Evolutionary conservation across 2,797 vertebrate genomes (phyloP), one percentile per base, ranked within the genome.

Genomic region (Peromyscus attwateri): DNA sequence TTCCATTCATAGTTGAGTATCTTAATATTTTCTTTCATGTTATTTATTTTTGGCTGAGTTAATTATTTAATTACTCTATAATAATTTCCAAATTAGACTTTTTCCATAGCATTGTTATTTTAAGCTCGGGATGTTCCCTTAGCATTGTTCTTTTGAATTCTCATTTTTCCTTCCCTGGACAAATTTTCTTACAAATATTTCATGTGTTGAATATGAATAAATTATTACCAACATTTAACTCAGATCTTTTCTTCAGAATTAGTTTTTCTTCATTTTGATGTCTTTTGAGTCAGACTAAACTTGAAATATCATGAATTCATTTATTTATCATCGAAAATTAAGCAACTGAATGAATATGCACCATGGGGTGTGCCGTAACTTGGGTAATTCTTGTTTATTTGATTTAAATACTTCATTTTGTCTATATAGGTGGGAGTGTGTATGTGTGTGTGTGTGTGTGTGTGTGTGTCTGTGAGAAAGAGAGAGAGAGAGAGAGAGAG

Each of bases 151-250:
- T 52, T 75, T 17, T 5, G 23, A 81, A 17, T 85, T 60, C 3
- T 89, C 37, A 37, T 7, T 71, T 31, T 25, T 0, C 7, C 13
- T 64, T 84, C 71, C 0, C 40, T 76, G n/a, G 57, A 40, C 37
- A 49, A 49, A 27, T 76, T 88, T 94, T 70, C 25, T 46, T 64
- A 6, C 21, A 31, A 27, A 40, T 12, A 64, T 85, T 95, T 91
- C 34, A 29, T 60, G 64, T 60, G 57, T 85, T 95, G 19, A 94
- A 92, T 96, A n/a, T 60, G 19, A 87, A 46, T 52, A 49, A 79
- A 77, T 89, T 89, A 29, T 83, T 34, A 89, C 66, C 23, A 95
- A 60, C 21, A 29, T 87, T 70, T 66, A 70, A 6, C 17, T 57
- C 4, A 52, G 25, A 80, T 9, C 1, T 79, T 1, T 31, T 93